phyloP scores from a whole-genome alignment of 2,113 vertebrate species.

The Nibea coibor region DNA sequence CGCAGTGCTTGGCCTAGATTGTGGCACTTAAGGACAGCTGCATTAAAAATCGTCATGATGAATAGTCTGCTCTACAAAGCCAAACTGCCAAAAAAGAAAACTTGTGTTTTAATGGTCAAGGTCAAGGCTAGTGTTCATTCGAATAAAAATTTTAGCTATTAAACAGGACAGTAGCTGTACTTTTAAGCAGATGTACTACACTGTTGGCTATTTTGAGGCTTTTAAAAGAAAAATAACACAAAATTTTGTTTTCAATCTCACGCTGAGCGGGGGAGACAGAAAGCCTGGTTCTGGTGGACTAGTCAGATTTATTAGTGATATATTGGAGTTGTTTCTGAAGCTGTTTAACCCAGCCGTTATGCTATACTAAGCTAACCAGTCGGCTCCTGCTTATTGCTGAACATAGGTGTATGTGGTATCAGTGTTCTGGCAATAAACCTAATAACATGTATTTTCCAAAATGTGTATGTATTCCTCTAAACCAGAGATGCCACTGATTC shows the following conservation, averaged over 20 bases:
- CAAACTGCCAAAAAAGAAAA: conserved; percentile 3
- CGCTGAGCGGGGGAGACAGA: too few relatives aligned
- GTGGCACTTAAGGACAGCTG: conserved; percentile 32
- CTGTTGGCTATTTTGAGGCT: neutral
- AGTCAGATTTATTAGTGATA: too few relatives aligned
- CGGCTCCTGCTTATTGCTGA: too few relatives aligned
- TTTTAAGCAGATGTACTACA: neutral
- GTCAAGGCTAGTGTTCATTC: conserved; percentile 4
- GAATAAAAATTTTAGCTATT: neutral
- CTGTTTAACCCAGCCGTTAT: too few relatives aligned
- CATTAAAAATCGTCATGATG: conserved; percentile 28
- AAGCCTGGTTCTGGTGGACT: too few relatives aligned
- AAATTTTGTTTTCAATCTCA: neutral
- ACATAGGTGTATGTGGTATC: too few relatives aligned
- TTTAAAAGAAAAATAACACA: neutral
- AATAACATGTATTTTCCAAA: too few relatives aligned
- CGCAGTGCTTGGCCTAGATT: conserved; percentile 52
- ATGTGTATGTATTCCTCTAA: too few relatives aligned
- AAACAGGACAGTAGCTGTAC: neutral
- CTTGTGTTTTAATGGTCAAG: conserved; percentile 18
- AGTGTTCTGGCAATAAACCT: too few relatives aligned
- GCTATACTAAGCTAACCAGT: too few relatives aligned
- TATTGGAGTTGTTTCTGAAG: too few relatives aligned
- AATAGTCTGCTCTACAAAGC: conserved; percentile 36
- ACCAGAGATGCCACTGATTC: too few relatives aligned